Evolutionary conservation across 2,888 invertebrate genomes (phyloP), one percentile per base, ranked within the genome.

Genomic region (Eupsilia transversa): DNA sequence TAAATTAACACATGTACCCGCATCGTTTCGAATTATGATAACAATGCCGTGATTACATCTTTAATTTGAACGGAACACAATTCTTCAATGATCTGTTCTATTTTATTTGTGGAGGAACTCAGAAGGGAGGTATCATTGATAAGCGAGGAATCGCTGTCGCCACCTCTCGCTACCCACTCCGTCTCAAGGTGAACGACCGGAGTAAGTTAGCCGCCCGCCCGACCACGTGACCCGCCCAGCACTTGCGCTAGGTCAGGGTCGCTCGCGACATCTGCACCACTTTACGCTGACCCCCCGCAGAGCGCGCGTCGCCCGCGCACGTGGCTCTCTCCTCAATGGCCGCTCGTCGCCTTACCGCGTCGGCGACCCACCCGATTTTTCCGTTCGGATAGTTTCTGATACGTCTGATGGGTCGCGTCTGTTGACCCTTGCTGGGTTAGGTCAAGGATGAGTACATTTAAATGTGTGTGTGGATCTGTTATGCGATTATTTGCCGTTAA

Each of bases 221-320:
- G 92, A 89, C 91, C 94, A 93, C 93, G 94, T 94, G 95, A 94
- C 95, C 94, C 94, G 93, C 94, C 94, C 95, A 94, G 90, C 93
- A 92, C 94, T 94, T 95, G 94, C 88, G 94, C 93, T 95, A 95
- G 96, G 96, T 96, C 96, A 96, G 93, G 96, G 96, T 94, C 95
- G 87, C 87, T 86, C 90, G 92, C 91, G 92, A 92, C 93, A 92
- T 91, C 90, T 89, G 88, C 88, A 86, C 91, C 88, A 90, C 85
- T 90, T 89, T 87, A 89, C 83, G 80, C 82, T 91, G 94, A 93
- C 89, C 94, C 90, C 84, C 84, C 70, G 57, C 70, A 74, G 74
- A 38, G 68, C 77, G 76, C 43, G 63, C 70, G 76, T 77, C 83
- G 69, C 60, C 56, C 77, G 79, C 74, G 76, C 74, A 74, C 75